phyloP scores from a whole-genome alignment of 2,888 invertebrate genomes.

The Catocala nupta region DNA sequence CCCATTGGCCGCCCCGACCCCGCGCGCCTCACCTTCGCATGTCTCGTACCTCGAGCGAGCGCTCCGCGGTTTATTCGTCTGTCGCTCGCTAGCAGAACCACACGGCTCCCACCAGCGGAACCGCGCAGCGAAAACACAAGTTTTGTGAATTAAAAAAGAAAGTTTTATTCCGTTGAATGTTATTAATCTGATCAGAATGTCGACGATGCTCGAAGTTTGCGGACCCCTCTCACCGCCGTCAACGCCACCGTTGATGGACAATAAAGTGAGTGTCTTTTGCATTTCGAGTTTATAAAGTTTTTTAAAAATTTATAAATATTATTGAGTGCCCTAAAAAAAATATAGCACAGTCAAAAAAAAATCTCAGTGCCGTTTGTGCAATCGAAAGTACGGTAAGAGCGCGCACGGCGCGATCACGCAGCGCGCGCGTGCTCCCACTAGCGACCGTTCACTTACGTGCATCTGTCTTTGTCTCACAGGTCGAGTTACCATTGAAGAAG shows the following conservation, averaged over 20 bases:
- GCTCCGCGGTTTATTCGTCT: slow-evolving; percentile 84
- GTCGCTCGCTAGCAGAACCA: slow-evolving; percentile 76
- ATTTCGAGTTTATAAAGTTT: slow-evolving; percentile 45
- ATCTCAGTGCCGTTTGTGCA: slow-evolving; percentile 67
- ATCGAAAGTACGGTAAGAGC: slow-evolving; percentile 74
- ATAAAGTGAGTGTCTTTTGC: slow-evolving; percentile 80
- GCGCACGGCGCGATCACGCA: slow-evolving; percentile 76
- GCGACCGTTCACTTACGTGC: slow-evolving; percentile 80
- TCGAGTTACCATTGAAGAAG: slow-evolving; percentile 79
- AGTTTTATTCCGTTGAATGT: slow-evolving; percentile 78
- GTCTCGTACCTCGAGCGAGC: slow-evolving; percentile 80
- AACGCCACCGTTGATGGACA: slow-evolving; percentile 90
- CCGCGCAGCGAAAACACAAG: slow-evolving; percentile 71
- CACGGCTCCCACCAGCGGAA: slow-evolving; percentile 75
- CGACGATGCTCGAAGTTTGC: slow-evolving; percentile 81
- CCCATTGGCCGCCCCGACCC: slow-evolving; percentile 88
- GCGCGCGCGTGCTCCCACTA: slow-evolving; percentile 73
- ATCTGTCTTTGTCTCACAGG: slow-evolving; percentile 80
- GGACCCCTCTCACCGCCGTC: slow-evolving; percentile 90
- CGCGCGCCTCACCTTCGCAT: slow-evolving; percentile 89
- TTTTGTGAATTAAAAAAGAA: slow-evolving; percentile 84
- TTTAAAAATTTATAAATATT: slow-evolving; percentile 33
- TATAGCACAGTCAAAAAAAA: slow-evolving; percentile 29
- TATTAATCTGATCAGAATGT: slow-evolving; percentile 72
- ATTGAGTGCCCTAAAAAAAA: slow-evolving; percentile 23